These are phyloP conservation scores for Neostethus bicornis DNA, from an alignment of 2,797 vertebrate genomes.

Conservation along the genomic window DNA sequence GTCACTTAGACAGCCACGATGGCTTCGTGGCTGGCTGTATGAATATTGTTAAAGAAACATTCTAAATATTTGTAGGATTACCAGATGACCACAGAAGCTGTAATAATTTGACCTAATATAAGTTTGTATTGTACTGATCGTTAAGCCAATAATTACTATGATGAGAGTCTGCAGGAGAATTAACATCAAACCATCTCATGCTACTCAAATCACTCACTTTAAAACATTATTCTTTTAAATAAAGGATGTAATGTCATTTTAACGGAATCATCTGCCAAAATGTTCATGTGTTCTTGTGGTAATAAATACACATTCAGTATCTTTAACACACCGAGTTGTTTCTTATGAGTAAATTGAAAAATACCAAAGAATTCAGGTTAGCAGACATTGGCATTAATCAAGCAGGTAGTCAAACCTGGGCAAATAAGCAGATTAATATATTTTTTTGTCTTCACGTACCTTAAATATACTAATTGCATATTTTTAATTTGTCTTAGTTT, in stretches of 20 bases:
- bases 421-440: conserved; percentile 17
- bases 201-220: not conserved
- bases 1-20: conserved; percentile 21
- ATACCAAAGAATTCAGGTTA: conserved; percentile 36
- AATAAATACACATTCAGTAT: conserved; percentile 41
- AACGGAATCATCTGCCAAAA: conserved; percentile 25
- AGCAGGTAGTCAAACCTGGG: conserved; percentile 22
- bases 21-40: conserved; percentile 10
- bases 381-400: conserved; percentile 24
- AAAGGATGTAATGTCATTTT: not conserved
- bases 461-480: conserved; percentile 3
- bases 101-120: not conserved
- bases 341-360: conserved; percentile 5
- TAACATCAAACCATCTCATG: not conserved
- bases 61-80: conserved; percentile 22
- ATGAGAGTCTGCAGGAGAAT: not conserved
- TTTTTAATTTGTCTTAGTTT: conserved; percentile 1
- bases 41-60: conserved; percentile 17
- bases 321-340: conserved; percentile 6
- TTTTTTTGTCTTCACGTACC: no score
- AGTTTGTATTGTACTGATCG: not conserved
- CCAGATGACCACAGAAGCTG: not conserved
- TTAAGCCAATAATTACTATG: not conserved
- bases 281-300: conserved; percentile 7
- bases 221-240: not conserved